phyloP scores from a whole-genome alignment of 2,797 vertebrate species.

The Thunnus albacares region DNA sequence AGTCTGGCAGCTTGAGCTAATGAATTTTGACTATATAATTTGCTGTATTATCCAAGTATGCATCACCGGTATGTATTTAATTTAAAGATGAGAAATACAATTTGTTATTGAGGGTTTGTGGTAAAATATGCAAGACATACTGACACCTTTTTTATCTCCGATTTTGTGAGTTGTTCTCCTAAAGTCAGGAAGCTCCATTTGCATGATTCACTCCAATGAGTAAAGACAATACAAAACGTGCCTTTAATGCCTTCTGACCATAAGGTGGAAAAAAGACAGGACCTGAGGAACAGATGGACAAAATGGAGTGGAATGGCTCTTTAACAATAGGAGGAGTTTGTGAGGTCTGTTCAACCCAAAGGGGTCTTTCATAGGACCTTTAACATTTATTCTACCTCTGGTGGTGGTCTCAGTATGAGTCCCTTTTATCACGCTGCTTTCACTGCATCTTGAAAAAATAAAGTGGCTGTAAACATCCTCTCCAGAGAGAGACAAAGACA shows the following conservation, averaged over 20 bases:
- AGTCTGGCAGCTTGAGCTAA: slow-evolving; percentile 7
- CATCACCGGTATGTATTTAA: background rate
- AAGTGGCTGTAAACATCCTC: slow-evolving; percentile 77
- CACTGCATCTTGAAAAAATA: slow-evolving; percentile 72
- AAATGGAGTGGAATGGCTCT: slow-evolving; percentile 53
- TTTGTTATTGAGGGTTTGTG: slow-evolving; percentile 11
- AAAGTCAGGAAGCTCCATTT: slow-evolving; percentile 58
- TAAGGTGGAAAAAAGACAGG: slow-evolving; percentile 69
- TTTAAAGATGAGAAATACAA: background rate
- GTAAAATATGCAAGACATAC: background rate
- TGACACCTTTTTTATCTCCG: slow-evolving; percentile 2
- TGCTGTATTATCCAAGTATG: background rate
- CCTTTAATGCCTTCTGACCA: slow-evolving; percentile 72
- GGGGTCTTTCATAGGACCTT: slow-evolving; percentile 67
- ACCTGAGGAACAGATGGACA: slow-evolving; percentile 82
- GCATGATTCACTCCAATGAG: slow-evolving; percentile 56
- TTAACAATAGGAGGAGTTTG: slow-evolving; percentile 77
- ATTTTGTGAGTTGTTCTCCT: slow-evolving; percentile 36
- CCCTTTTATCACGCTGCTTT: slow-evolving; percentile 76
- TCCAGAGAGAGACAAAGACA: slow-evolving; percentile 60
- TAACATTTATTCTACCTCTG: slow-evolving; percentile 69
- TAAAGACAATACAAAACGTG: slow-evolving; percentile 72
- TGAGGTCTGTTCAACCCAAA: slow-evolving; percentile 70
- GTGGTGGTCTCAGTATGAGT: slow-evolving; percentile 74
- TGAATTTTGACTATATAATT: slow-evolving; percentile 18